These are phyloP conservation scores for Sebastes umbrosus DNA, from an alignment of 2,797 vertebrate species.

Conservation along the genomic window DNA sequence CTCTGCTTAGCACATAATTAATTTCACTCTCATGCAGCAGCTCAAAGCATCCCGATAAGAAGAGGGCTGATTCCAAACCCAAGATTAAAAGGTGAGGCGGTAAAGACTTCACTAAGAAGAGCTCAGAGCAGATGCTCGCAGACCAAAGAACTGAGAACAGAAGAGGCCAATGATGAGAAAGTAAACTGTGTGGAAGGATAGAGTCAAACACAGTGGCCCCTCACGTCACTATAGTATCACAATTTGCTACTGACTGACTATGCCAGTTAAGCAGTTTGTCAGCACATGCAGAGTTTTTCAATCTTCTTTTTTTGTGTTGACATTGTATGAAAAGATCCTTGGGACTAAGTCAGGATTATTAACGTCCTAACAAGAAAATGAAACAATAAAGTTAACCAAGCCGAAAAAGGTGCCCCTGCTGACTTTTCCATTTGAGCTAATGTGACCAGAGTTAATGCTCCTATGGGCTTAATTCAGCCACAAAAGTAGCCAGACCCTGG, in stretches of 20 bases:
- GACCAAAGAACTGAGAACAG: conserved; percentile 54
- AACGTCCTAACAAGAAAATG: conserved; percentile 71
- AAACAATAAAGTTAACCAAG: conserved; percentile 84
- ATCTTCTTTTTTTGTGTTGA: conserved; percentile 69
- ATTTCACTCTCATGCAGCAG: conserved; percentile 76
- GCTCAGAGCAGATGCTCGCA: conserved; percentile 71
- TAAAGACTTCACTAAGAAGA: conserved; percentile 59
- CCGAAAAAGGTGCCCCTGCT: conserved; percentile 82
- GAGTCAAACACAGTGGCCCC: conserved; percentile 38
- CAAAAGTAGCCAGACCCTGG: conserved; percentile 80
- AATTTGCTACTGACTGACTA: neutral
- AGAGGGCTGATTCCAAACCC: conserved; percentile 61
- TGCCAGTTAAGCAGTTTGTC: conserved; percentile 54
- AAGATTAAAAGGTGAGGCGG: conserved; percentile 77
- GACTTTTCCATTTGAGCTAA: conserved; percentile 81
- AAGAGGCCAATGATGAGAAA: conserved; percentile 52
- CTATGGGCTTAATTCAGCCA: conserved; percentile 79
- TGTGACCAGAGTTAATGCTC: conserved; percentile 81
- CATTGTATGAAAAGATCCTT: conserved; percentile 72
- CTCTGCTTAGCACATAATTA: conserved; percentile 83
- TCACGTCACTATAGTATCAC: conserved; percentile 19
- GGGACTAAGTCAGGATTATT: conserved; percentile 77
- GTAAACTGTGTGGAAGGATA: conserved; percentile 28
- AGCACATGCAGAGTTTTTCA: conserved; percentile 68
- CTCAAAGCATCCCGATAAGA: conserved; percentile 72